These are phyloP conservation scores for Diogma glabrata DNA, from an alignment of 2,888 invertebrate species.

Conservation along the genomic window DNA sequence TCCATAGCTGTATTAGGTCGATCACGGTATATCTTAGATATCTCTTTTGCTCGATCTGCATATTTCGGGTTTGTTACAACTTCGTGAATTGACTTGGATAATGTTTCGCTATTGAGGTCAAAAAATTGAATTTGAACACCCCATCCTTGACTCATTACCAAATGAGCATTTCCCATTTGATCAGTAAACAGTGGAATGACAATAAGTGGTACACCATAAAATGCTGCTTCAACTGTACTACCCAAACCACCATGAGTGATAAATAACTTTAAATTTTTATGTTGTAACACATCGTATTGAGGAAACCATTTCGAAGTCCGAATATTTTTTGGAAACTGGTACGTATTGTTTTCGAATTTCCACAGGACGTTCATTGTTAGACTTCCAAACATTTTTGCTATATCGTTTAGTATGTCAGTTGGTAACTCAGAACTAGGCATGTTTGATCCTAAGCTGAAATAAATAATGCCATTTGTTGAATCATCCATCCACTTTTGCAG, in stretches of 20 bases:
- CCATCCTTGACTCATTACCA: background rate
- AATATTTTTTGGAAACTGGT: slow-evolving; percentile 35
- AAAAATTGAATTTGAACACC: background rate
- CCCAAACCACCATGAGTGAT: slow-evolving; percentile 36
- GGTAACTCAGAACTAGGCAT: slow-evolving; percentile 37
- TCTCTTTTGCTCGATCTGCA: background rate
- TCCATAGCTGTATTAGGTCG: slow-evolving; percentile 38
- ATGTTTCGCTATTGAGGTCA: background rate
- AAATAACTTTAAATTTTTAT: slow-evolving; percentile 36
- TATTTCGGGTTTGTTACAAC: background rate
- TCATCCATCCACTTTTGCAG: slow-evolving; percentile 33
- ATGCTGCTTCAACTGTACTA: background rate
- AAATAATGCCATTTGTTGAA: slow-evolving; percentile 36
- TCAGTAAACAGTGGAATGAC: background rate
- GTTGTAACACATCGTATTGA: slow-evolving; percentile 40
- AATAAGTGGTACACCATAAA: background rate
- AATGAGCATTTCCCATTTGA: slow-evolving; percentile 1
- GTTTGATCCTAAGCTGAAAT: slow-evolving; percentile 39
- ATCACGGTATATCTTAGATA: background rate
- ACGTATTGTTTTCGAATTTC: slow-evolving; percentile 39
- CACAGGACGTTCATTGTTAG: slow-evolving; percentile 39
- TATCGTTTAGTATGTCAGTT: slow-evolving; percentile 28
- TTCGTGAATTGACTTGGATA: background rate
- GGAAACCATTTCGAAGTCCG: slow-evolving; percentile 41
- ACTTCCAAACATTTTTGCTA: slow-evolving; percentile 32